phyloP scores from a whole-genome alignment of 2,797 vertebrate species.

The Pelodytes ibericus region DNA sequence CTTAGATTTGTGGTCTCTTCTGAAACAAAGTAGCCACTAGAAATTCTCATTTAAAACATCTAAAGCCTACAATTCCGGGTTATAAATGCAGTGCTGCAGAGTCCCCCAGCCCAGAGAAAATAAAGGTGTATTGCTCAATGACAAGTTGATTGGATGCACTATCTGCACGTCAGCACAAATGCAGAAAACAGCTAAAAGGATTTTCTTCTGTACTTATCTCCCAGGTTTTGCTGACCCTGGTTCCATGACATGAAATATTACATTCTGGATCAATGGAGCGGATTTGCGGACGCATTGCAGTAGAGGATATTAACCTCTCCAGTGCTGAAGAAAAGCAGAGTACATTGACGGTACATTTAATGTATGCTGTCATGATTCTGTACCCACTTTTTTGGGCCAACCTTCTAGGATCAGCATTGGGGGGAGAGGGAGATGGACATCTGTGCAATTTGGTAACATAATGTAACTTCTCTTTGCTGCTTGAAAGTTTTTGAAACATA shows the following conservation, averaged over 20 bases:
- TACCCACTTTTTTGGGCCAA: no score
- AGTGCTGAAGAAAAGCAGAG: no score
- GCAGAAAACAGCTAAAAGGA: slow-evolving; percentile 32
- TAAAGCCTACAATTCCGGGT: background rate
- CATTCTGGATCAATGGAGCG: slow-evolving; percentile 18
- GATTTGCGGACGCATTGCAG: background rate
- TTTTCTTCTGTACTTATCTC: slow-evolving; percentile 29
- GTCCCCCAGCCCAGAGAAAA: slow-evolving; percentile 1
- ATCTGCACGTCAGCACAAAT: slow-evolving; percentile 39
- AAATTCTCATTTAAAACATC: slow-evolving; percentile 29
- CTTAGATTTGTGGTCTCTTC: slow-evolving; percentile 9
- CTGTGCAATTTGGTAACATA: no score
- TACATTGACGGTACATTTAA: no score
- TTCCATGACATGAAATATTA: slow-evolving; percentile 22
- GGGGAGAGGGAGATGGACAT: no score
- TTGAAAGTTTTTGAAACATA: no score
- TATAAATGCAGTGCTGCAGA: slow-evolving; percentile 33
- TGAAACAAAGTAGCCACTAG: slow-evolving; percentile 1
- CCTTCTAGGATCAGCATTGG: no score
- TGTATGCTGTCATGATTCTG: no score
- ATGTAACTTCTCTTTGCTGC: no score
- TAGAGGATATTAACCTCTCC: background rate
- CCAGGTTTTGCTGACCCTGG: slow-evolving; percentile 27
- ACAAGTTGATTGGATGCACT: slow-evolving; percentile 10
- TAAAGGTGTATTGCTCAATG: background rate